Conservation (phyloP, 2,797 vertebrate genomes). For the Gila robusta region DNA sequence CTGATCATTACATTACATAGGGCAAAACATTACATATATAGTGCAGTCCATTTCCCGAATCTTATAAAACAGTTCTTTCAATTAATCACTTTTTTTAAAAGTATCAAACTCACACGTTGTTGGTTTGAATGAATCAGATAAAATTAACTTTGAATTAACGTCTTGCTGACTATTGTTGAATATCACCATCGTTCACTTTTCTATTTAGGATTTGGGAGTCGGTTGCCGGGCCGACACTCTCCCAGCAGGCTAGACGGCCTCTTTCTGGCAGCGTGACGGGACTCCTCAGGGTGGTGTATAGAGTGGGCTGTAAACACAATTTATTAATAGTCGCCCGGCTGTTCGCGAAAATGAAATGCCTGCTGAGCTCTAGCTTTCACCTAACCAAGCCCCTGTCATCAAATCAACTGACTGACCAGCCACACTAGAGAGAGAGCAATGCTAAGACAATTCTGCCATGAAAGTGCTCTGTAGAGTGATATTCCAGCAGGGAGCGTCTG, state of each 20-base stretch:
- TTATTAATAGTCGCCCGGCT: constrained; percentile 75
- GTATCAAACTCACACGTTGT: neutral
- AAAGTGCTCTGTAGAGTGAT: constrained; percentile 26
- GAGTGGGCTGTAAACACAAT: constrained; percentile 71
- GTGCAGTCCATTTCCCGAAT: neutral
- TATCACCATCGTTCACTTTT: constrained; percentile 24
- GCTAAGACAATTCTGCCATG: constrained; percentile 3
- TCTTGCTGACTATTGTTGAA: constrained; percentile 8
- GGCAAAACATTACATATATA: neutral
- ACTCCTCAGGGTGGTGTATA: constrained; percentile 68
- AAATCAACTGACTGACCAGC: constrained; percentile 45
- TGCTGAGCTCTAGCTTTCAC: constrained; percentile 57
- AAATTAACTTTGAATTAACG: neutral
- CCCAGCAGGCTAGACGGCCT: constrained; percentile 55
- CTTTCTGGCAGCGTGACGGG: constrained; percentile 59
- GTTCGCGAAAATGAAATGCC: constrained; percentile 68
- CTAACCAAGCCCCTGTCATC: constrained; percentile 53
- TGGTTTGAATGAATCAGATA: neutral
- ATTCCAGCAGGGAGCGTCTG: constrained; percentile 34
- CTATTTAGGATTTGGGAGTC: constrained; percentile 40
- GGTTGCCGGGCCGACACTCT: constrained; percentile 54
- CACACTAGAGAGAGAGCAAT: constrained; percentile 53
- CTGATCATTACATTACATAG: neutral
- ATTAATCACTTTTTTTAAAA: no score
- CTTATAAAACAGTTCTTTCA: neutral